Evolutionary conservation across 1,140 invertebrate genomes (phyloP).

Genomic region (Leptonema lineaticorne): DNA sequence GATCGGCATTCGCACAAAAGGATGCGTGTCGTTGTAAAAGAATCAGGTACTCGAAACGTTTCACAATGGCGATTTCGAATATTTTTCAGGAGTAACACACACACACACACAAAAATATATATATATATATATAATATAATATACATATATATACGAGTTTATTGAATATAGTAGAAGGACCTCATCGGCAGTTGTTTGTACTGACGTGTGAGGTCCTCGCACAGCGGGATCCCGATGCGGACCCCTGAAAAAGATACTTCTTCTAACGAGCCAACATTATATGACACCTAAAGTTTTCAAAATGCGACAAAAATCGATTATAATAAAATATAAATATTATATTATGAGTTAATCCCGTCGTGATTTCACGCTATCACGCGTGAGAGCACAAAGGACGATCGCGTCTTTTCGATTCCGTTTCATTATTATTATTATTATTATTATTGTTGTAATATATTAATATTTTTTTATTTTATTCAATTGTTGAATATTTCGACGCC

Average conservation of each 20-base stretch:
- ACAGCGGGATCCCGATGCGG: constrained; percentile 20
- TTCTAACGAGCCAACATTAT: constrained; percentile 11
- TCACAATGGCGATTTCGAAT: constrained; percentile 8
- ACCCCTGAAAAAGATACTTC: constrained; percentile 25
- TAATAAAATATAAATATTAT: constrained; percentile 12
- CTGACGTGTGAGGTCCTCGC: constrained; percentile 37
- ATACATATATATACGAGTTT: neutral
- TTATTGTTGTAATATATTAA: neutral
- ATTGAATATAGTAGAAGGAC: constrained; percentile 11
- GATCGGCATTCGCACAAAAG: constrained; percentile 14
- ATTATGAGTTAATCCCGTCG: neutral
- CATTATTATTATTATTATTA: no score
- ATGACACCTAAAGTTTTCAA: neutral
- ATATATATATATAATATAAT: no score
- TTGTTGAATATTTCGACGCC: neutral
- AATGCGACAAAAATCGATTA: neutral
- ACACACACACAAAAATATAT: neutral
- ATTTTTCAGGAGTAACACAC: constrained; percentile 16
- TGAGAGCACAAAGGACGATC: neutral
- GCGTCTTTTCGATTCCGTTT: no score
- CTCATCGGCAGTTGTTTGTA: constrained; percentile 30
- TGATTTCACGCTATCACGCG: constrained; percentile 8
- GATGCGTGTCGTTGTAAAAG: constrained; percentile 9
- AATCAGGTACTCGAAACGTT: constrained; percentile 15
- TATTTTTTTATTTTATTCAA: neutral